A percentile compares a stretch with the other conserved stretches of the same genome.
phyloP scores from a whole-genome alignment of 2,113 vertebrate genomes.

The Riparia riparia region DNA sequence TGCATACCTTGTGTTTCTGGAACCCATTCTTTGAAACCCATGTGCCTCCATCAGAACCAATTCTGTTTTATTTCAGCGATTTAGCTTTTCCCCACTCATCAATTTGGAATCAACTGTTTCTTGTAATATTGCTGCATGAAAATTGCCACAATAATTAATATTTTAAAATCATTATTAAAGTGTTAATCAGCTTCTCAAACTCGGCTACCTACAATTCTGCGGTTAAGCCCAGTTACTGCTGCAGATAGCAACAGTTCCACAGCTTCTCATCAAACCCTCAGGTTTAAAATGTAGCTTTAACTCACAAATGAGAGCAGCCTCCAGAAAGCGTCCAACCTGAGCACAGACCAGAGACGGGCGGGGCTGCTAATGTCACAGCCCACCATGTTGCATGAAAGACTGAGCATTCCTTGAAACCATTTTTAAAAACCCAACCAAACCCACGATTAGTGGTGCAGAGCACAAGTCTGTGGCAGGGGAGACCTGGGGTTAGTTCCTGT shows the following conservation, averaged over 20 bases:
- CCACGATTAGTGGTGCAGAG: neutral
- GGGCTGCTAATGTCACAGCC: neutral
- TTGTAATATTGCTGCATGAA: neutral
- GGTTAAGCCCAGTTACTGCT: neutral
- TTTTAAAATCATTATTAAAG: accelerated
- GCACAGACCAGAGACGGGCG: neutral
- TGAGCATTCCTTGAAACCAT: neutral
- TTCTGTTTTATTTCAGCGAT: neutral
- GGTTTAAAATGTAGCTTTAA: neutral
- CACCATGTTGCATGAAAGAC: neutral
- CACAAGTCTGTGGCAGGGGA: neutral
- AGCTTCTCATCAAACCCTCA: neutral
- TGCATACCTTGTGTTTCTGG: neutral
- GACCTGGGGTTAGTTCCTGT: neutral
- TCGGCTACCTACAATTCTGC: neutral
- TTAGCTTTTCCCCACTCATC: neutral
- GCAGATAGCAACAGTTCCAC: neutral
- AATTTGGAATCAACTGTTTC: neutral
- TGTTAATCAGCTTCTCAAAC: neutral
- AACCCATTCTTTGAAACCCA: neutral
- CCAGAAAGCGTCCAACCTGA: neutral
- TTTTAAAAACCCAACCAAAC: neutral
- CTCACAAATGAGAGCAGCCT: neutral
- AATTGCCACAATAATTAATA: neutral
- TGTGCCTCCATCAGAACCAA: neutral